These are phyloP conservation scores for Drosophila ambigua DNA, from an alignment of 1,140 invertebrate species.

Conservation along the genomic window DNA sequence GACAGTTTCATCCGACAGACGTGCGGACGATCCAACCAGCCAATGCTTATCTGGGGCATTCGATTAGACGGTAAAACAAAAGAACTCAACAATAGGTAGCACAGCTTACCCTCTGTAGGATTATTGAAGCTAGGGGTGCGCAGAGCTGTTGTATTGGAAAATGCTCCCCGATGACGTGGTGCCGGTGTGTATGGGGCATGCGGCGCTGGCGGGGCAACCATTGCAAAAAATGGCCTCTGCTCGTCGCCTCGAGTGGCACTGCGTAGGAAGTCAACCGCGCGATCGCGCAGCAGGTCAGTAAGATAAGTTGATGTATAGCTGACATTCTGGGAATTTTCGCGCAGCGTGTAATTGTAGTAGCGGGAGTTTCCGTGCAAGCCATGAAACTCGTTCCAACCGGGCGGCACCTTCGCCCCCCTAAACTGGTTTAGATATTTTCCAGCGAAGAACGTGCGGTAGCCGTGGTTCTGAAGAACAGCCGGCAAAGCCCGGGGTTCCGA, in stretches of 20 bases:
- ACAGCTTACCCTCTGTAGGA: conserved; percentile 47
- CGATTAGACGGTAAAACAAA: conserved; percentile 13
- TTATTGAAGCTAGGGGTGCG: conserved; percentile 90
- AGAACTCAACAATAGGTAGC: not conserved
- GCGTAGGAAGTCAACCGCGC: conserved; percentile 86
- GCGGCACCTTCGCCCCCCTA: conserved; percentile 88
- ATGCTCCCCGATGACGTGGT: conserved; percentile 87
- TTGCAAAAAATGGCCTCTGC: conserved; percentile 90
- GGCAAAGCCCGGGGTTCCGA: conserved; percentile 89
- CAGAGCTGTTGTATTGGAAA: conserved; percentile 86
- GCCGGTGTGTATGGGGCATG: conserved; percentile 94
- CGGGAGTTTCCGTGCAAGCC: conserved; percentile 93
- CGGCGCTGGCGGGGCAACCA: conserved; percentile 92
- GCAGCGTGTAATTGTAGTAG: conserved; percentile 95
- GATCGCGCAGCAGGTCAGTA: conserved; percentile 90
- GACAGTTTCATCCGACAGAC: conserved; percentile 86
- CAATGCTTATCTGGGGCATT: conserved; percentile 89
- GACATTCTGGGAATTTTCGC: conserved; percentile 89
- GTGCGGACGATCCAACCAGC: conserved; percentile 88
- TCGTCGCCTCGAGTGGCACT: conserved; percentile 6
- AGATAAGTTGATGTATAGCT: conserved; percentile 89
- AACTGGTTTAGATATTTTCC: conserved; percentile 95
- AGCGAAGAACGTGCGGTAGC: conserved; percentile 92
- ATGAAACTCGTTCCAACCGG: conserved; percentile 92
- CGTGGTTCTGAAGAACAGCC: conserved; percentile 86